Conservation (phyloP, 1,140 invertebrate species). For the Zaprionus davidi region DNA sequence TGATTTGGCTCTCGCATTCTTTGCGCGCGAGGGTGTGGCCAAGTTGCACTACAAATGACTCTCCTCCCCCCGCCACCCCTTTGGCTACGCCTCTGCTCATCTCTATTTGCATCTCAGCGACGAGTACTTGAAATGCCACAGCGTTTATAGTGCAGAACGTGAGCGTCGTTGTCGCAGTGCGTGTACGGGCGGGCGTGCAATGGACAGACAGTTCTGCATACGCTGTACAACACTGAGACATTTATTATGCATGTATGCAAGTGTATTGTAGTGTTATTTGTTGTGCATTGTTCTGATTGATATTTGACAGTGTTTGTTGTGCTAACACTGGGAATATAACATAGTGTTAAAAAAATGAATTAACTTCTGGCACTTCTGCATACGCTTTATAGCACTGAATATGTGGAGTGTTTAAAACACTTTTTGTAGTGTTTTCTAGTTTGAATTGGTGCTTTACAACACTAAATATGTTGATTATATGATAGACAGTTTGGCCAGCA, state of each 20-base stretch:
- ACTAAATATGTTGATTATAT: neutral
- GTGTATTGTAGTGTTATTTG: too few relatives aligned
- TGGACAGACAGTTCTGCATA: slow-evolving; percentile 14
- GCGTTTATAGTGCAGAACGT: slow-evolving; percentile 74
- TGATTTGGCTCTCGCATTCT: slow-evolving; percentile 42
- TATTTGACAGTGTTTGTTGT: too few relatives aligned
- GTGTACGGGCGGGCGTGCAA: slow-evolving; percentile 4
- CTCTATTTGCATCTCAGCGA: slow-evolving; percentile 13
- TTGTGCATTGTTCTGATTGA: too few relatives aligned
- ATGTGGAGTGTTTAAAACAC: neutral
- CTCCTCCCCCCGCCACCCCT: neutral
- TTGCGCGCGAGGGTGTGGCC: slow-evolving; percentile 35
- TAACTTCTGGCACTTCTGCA: neutral
- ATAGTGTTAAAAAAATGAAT: too few relatives aligned
- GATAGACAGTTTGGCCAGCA: too few relatives aligned
- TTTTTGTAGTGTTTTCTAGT: neutral
- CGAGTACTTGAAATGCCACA: slow-evolving; percentile 66
- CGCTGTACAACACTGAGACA: neutral
- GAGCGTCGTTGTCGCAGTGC: slow-evolving; percentile 23
- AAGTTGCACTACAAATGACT: slow-evolving; percentile 42
- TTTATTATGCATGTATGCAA: too few relatives aligned
- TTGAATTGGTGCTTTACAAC: neutral
- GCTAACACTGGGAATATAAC: too few relatives aligned
- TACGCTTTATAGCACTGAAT: neutral
- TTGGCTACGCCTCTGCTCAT: slow-evolving; percentile 17